A percentile compares a stretch with the other conserved stretches of the same genome.
These are phyloP conservation scores for Periophthalmodon schlosseri DNA, from an alignment of 2,113 vertebrate species.

Conservation along the genomic window DNA sequence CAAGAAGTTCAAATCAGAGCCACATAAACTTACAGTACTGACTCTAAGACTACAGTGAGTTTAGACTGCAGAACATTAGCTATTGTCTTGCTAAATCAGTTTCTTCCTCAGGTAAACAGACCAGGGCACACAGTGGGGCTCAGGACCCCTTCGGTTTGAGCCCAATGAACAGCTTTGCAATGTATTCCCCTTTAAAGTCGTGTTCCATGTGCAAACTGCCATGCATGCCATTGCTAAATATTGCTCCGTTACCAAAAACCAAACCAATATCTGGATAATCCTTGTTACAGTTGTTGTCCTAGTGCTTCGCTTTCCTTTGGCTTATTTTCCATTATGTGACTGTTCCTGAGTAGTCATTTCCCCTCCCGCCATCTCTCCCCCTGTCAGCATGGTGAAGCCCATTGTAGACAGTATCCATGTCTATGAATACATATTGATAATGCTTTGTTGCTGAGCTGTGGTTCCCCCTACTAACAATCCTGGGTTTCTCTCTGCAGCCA, in stretches of 20 bases:
- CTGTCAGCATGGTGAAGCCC: constrained; percentile 86
- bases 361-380: constrained; percentile 83
- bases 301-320: constrained; percentile 83
- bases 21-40: constrained; percentile 45
- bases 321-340: constrained; percentile 81
- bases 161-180: constrained; percentile 71
- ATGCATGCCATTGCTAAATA: constrained; percentile 93
- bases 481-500: constrained; percentile 79
- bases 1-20: constrained; percentile 4
- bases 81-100: constrained; percentile 60
- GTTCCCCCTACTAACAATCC: constrained; percentile 79
- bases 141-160: constrained; percentile 41
- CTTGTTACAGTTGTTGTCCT: constrained; percentile 90
- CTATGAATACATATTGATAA: constrained; percentile 81
- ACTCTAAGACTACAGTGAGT: constrained; percentile 48
- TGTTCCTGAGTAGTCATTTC: constrained; percentile 83
- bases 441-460: constrained; percentile 83
- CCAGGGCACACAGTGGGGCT: constrained; percentile 34
- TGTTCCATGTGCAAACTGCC: constrained; percentile 90
- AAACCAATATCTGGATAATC: constrained; percentile 78
- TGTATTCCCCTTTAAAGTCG: constrained; percentile 93
- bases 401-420: constrained; percentile 86
- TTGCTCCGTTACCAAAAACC: constrained; percentile 80
- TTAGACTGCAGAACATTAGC: constrained; percentile 76
- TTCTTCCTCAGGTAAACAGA: constrained; percentile 60